phyloP scores from a whole-genome alignment of 2,888 invertebrate genomes.

The Platycnemis pennipes region DNA sequence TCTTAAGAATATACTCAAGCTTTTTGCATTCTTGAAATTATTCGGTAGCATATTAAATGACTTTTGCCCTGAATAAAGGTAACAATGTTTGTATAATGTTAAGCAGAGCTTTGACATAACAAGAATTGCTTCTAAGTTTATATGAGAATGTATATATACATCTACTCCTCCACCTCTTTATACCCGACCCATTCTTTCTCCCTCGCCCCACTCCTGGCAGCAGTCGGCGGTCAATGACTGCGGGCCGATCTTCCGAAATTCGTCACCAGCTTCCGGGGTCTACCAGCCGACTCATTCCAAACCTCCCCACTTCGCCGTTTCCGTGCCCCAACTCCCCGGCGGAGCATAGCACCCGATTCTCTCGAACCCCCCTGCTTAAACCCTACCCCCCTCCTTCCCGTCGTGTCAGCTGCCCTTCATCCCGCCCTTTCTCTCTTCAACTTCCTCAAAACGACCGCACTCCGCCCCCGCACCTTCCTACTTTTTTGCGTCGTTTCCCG shows the following conservation, averaged over 20 bases:
- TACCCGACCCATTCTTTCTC: background rate
- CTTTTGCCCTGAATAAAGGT: too few species aligned
- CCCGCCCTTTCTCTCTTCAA: background rate
- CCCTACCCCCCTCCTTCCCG: background rate
- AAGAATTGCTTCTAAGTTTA: too few species aligned
- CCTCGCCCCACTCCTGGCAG: background rate
- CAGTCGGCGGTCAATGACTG: slow-evolving; percentile 58
- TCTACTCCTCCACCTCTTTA: background rate
- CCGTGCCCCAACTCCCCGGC: background rate
- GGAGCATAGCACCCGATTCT: slow-evolving; percentile 11
- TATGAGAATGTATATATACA: background rate
- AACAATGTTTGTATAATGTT: too few species aligned
- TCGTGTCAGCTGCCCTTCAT: background rate
- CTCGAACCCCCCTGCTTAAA: background rate
- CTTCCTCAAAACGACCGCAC: background rate
- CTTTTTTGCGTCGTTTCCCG: background rate
- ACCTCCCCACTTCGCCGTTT: background rate
- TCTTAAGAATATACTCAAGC: too few species aligned
- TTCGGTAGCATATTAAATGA: too few species aligned
- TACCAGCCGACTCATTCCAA: slow-evolving; percentile 43
- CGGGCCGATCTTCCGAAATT: slow-evolving; percentile 62
- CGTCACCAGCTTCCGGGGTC: slow-evolving; percentile 66
- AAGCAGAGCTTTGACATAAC: too few species aligned
- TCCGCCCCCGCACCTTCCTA: background rate
- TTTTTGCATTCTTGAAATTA: too few species aligned